A percentile compares a stretch with the other conserved stretches of the same genome.
phyloP scores from a whole-genome alignment of 1,140 invertebrate genomes.

The Anadara kagoshimensis region DNA sequence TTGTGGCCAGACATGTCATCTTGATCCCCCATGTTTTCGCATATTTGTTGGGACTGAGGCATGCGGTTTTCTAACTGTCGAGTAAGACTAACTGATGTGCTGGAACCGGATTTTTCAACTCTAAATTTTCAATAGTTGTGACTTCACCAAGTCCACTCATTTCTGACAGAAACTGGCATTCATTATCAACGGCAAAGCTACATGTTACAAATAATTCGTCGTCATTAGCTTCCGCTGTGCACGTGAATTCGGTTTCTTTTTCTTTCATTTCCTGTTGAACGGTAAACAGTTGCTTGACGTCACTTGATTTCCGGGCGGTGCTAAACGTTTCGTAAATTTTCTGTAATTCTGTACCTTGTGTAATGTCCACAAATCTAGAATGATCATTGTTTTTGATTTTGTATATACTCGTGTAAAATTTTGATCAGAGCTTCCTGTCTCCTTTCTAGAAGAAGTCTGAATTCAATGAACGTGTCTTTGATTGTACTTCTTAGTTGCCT shows the following conservation, averaged over 20 bases:
- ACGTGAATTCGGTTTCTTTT: conserved; percentile 54
- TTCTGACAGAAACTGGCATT: conserved; percentile 58
- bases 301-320: conserved; percentile 54
- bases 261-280: conserved; percentile 62
- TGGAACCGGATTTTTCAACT: conserved; percentile 57
- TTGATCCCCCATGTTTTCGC: background rate
- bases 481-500: conserved; percentile 59
- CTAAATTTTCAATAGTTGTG: conserved; percentile 45
- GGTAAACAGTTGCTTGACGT: conserved; percentile 62
- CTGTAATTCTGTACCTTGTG: conserved; percentile 61
- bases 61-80: conserved; percentile 47
- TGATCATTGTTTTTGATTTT: conserved; percentile 66
- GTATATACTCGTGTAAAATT: conserved; percentile 54
- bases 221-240: conserved; percentile 55
- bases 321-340: conserved; percentile 63
- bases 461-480: conserved; percentile 69
- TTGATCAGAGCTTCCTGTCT: conserved; percentile 61
- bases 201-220: conserved; percentile 58
- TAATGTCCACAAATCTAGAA: conserved; percentile 59
- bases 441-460: conserved; percentile 62
- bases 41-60: conserved; percentile 26
- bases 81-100: conserved; percentile 57
- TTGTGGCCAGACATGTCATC: background rate
- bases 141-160: conserved; percentile 65
- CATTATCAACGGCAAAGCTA: conserved; percentile 58